Evolutionary conservation across 2,797 vertebrate species (phyloP).

Genomic region (Eurystomus glaucurus): DNA sequence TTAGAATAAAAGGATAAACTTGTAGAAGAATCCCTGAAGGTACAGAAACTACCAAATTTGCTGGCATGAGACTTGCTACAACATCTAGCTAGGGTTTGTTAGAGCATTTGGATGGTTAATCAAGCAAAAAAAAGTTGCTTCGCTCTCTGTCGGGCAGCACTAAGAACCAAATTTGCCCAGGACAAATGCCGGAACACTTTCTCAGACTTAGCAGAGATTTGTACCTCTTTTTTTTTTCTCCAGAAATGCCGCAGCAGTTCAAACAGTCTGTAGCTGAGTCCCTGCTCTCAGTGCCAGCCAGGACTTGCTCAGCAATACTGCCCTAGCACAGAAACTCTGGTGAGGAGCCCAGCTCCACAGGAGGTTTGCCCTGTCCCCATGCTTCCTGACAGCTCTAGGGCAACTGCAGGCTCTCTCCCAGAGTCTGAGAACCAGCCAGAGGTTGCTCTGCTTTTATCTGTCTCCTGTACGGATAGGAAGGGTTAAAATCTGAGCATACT

Average conservation of each 20-base stretch:
- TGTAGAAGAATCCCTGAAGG: background rate
- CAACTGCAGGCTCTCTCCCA: fast-evolving
- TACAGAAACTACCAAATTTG: background rate
- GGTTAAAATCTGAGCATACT: background rate
- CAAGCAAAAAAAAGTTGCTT: fast-evolving
- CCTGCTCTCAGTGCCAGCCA: background rate
- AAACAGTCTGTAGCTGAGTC: fast-evolving
- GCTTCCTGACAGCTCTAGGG: background rate
- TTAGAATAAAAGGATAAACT: background rate
- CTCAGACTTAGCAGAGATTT: background rate
- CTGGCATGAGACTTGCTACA: background rate
- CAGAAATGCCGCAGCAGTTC: background rate
- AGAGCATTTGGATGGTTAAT: background rate
- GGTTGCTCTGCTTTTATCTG: background rate
- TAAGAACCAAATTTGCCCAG: background rate
- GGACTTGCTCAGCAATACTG: background rate
- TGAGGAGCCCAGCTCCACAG: fast-evolving
- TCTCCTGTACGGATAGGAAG: background rate
- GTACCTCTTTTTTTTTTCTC: background rate
- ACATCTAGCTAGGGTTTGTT: background rate
- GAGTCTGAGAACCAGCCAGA: background rate
- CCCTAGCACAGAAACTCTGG: background rate
- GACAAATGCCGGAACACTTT: background rate
- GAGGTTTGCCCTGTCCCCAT: fast-evolving
- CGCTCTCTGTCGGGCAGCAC: background rate